Evolutionary conservation across 2,113 vertebrate genomes (phyloP).

Genomic region (Parotia lawesii): DNA sequence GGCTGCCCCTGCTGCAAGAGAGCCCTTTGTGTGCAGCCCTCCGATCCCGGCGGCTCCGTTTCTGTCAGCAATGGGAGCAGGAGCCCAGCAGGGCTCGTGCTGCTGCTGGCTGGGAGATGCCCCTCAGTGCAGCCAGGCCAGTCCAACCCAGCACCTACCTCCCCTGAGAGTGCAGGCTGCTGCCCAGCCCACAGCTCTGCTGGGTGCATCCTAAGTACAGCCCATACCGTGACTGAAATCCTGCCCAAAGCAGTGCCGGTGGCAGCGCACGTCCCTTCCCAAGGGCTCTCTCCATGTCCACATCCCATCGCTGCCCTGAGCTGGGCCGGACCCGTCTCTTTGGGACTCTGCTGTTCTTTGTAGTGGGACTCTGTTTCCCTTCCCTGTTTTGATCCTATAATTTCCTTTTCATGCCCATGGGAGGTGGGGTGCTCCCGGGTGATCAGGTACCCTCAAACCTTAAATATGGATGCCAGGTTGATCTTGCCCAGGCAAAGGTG

Average conservation of each 20-base stretch:
- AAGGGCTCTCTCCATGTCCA: not conserved
- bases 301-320: not conserved
- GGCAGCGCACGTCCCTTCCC: fast-evolving
- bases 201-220: not conserved
- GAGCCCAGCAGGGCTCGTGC: not conserved
- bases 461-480: not conserved
- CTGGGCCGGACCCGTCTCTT: fast-evolving
- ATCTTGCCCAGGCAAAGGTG: not conserved
- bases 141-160: not conserved
- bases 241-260: not conserved
- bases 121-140: fast-evolving
- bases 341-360: not conserved
- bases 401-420: not conserved
- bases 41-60: fast-evolving
- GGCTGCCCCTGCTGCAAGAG: not conserved
- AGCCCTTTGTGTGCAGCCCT: not conserved
- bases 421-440: not conserved
- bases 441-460: not conserved
- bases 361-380: not conserved
- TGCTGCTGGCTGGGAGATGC: not conserved
- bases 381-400: not conserved
- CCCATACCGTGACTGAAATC: not conserved
- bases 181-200: not conserved
- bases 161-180: not conserved
- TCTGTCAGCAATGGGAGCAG: fast-evolving